Conservation (phyloP, 2,888 invertebrate species). For the Drosophila anomalata region DNA sequence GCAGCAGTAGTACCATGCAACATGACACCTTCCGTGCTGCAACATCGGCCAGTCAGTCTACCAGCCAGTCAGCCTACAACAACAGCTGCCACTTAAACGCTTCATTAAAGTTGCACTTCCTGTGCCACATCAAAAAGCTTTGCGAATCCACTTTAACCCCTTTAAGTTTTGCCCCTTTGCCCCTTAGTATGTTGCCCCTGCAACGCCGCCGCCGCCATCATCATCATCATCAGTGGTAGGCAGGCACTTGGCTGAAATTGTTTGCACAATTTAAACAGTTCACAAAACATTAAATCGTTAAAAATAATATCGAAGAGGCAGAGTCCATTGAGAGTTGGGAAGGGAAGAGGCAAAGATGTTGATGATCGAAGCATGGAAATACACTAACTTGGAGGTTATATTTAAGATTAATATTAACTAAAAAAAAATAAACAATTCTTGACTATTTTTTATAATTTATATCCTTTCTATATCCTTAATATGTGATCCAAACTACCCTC, state of each 20-base stretch:
- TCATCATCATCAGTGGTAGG: conserved; percentile 43
- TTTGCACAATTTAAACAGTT: conserved; percentile 80
- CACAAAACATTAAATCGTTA: conserved; percentile 79
- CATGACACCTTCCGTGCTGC: conserved; percentile 45
- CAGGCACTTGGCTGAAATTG: conserved; percentile 76
- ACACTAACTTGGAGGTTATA: not conserved
- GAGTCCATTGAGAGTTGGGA: conserved; percentile 9
- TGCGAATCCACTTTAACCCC: conserved; percentile 47
- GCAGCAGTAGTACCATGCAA: conserved; percentile 5
- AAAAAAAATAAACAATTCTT: no score
- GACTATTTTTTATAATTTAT: no score
- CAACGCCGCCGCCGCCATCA: conserved; percentile 2
- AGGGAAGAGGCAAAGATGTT: conserved; percentile 4
- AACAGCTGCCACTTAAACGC: conserved; percentile 73
- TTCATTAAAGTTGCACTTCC: conserved; percentile 79
- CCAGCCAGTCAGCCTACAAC: conserved; percentile 26
- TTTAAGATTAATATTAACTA: not conserved
- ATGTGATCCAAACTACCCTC: no score
- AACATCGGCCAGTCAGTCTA: conserved; percentile 23
- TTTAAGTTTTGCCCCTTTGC: conserved; percentile 15
- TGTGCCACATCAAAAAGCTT: conserved; percentile 71
- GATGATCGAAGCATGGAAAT: conserved; percentile 16
- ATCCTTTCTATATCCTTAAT: no score
- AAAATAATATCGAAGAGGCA: conserved; percentile 55
- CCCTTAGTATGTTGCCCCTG: conserved; percentile 13